A percentile compares a stretch with the other conserved stretches of the same genome.
Conservation (phyloP, 2,888 invertebrate species). For the Melanchra persicariae region DNA sequence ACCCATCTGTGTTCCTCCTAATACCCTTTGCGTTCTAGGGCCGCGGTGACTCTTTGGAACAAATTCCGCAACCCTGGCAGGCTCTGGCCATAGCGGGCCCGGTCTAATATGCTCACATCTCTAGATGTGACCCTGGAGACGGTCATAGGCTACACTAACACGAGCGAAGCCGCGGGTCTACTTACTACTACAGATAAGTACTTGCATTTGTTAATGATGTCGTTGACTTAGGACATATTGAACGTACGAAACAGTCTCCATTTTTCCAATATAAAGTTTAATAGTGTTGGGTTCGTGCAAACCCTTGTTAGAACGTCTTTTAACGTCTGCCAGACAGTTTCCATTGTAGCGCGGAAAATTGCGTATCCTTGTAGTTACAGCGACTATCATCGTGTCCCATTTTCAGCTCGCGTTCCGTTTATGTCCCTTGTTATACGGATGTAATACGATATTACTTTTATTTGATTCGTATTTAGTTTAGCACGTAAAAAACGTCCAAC, state of each 20-base stretch:
- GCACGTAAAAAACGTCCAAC: neutral
- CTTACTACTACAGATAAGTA: no score
- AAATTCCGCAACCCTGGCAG: no score
- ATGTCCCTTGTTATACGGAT: slow-evolving; percentile 22
- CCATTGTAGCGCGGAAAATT: slow-evolving; percentile 47
- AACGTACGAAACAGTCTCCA: neutral
- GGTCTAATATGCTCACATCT: no score
- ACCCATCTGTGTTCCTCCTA: no score
- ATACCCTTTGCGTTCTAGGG: no score
- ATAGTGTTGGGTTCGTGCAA: neutral
- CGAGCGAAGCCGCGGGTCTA: no score
- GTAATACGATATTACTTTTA: slow-evolving; percentile 5
- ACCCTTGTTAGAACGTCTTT: slow-evolving; percentile 32
- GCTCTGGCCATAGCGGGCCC: no score
- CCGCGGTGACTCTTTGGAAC: no score
- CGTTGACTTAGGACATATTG: neutral
- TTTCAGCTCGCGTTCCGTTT: slow-evolving; percentile 53
- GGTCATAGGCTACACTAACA: no score
- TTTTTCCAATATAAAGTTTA: slow-evolving; percentile 14
- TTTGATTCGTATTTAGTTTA: neutral
- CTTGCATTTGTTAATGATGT: no score
- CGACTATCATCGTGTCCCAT: slow-evolving; percentile 46
- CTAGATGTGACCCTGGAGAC: no score
- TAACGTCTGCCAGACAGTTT: slow-evolving; percentile 41
- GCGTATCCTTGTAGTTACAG: slow-evolving; percentile 48